A percentile compares a stretch with the other conserved stretches of the same genome.
Conservation (phyloP, 1,140 invertebrate species). For the Ctenoplectra terminalis region DNA sequence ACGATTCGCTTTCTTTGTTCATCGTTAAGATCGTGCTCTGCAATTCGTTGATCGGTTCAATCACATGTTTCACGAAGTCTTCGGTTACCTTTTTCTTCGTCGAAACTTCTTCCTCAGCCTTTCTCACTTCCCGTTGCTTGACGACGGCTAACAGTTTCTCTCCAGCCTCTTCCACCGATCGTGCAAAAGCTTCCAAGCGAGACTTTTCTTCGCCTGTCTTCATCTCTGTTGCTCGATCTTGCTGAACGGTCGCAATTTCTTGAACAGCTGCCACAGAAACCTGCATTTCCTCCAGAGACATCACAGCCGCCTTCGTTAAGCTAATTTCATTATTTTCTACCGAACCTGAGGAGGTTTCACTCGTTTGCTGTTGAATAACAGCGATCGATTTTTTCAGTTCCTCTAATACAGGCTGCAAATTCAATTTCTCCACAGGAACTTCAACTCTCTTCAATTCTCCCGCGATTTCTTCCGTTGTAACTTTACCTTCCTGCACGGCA, state of each 20-base stretch:
- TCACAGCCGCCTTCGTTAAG: neutral
- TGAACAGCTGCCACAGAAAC: slow-evolving; percentile 37
- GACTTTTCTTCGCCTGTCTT: slow-evolving; percentile 35
- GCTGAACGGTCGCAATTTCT: slow-evolving; percentile 20
- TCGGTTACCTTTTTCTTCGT: neutral
- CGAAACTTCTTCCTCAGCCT: neutral
- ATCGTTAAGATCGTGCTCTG: slow-evolving; percentile 42
- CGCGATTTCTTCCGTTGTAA: neutral
- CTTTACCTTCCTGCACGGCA: slow-evolving; percentile 5
- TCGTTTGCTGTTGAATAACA: slow-evolving; percentile 40
- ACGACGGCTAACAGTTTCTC: slow-evolving; percentile 5
- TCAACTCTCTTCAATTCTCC: slow-evolving; percentile 22
- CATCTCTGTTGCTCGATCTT: slow-evolving; percentile 48
- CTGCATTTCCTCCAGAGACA: slow-evolving; percentile 38
- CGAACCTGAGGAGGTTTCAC: neutral
- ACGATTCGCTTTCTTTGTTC: slow-evolving; percentile 9
- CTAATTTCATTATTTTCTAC: neutral
- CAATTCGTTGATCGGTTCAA: slow-evolving; percentile 41
- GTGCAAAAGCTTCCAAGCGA: slow-evolving; percentile 41
- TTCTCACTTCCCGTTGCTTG: slow-evolving; percentile 26
- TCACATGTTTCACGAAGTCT: slow-evolving; percentile 34
- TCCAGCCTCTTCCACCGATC: slow-evolving; percentile 35
- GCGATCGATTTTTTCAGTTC: slow-evolving; percentile 45
- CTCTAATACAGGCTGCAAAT: slow-evolving; percentile 49
- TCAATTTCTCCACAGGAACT: slow-evolving; percentile 13